phyloP scores from a whole-genome alignment of 1,140 invertebrate species.

The Forficula auricularia region DNA sequence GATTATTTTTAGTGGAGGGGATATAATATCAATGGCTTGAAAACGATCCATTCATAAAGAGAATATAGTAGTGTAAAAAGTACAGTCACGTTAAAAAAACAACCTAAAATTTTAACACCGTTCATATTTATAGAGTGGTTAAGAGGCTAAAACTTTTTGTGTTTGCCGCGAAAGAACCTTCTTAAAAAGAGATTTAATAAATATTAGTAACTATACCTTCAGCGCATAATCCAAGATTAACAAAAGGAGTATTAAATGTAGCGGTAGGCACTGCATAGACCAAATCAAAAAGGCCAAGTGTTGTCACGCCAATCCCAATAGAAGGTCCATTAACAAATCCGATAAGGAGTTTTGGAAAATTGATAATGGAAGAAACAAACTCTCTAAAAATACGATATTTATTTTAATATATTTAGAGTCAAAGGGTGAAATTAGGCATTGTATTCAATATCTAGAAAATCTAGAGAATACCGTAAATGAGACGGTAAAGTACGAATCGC shows the following conservation, averaged over 20 bases:
- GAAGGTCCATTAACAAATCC: slow-evolving; percentile 84
- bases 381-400: slow-evolving; percentile 26
- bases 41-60: too few relatives aligned
- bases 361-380: slow-evolving; percentile 64
- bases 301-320: slow-evolving; percentile 75
- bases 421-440: neutral
- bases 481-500: neutral
- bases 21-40: too few relatives aligned
- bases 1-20: too few relatives aligned
- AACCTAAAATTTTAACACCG: too few relatives aligned
- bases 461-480: too few relatives aligned
- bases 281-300: slow-evolving; percentile 68
- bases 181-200: too few relatives aligned
- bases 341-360: slow-evolving; percentile 75
- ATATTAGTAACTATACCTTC: too few relatives aligned
- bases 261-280: slow-evolving; percentile 71
- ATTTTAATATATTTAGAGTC: neutral
- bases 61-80: too few relatives aligned
- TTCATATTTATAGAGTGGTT: too few relatives aligned
- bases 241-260: slow-evolving; percentile 74
- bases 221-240: slow-evolving; percentile 54
- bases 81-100: too few relatives aligned
- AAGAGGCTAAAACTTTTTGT: too few relatives aligned
- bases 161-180: too few relatives aligned
- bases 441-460: neutral